phyloP scores from a whole-genome alignment of 92 coral and sea anemone genomes.

The Umimayanthus kanabou region DNA sequence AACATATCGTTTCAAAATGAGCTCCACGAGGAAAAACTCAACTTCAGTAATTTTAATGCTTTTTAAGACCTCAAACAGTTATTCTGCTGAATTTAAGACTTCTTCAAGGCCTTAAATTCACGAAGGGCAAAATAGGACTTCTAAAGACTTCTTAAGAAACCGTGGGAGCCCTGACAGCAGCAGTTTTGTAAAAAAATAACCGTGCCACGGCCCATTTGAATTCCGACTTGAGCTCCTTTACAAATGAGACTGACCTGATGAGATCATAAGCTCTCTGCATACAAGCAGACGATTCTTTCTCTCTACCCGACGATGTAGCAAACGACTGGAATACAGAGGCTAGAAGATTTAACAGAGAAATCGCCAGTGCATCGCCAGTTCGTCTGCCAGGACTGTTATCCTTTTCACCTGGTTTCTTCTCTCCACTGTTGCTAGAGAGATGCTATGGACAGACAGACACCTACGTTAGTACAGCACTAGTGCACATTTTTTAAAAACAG shows the following conservation, averaged over 20 bases:
- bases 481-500: not conserved
- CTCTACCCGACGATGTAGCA: constrained; percentile 62
- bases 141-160: no score
- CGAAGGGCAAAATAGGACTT: no score
- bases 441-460: constrained; percentile 33
- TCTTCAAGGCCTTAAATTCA: no score
- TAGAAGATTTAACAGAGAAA: constrained; percentile 72
- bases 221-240: no score
- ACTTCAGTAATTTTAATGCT: no score
- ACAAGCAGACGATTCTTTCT: constrained; percentile 63
- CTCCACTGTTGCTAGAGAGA: constrained; percentile 41
- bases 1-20: no score
- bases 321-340: constrained; percentile 85
- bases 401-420: constrained; percentile 75
- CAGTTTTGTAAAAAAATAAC: not conserved
- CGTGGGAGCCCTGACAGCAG: no score
- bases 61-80: no score
- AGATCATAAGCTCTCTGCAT: constrained; percentile 87
- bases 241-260: constrained; percentile 63
- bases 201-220: no score
- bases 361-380: constrained; percentile 76
- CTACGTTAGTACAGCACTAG: not conserved
- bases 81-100: no score
- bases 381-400: constrained; percentile 57
- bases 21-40: no score